Evolutionary conservation across 2,888 invertebrate genomes (phyloP), one percentile per base, ranked within the genome.

Genomic region (Elysia crispata): DNA sequence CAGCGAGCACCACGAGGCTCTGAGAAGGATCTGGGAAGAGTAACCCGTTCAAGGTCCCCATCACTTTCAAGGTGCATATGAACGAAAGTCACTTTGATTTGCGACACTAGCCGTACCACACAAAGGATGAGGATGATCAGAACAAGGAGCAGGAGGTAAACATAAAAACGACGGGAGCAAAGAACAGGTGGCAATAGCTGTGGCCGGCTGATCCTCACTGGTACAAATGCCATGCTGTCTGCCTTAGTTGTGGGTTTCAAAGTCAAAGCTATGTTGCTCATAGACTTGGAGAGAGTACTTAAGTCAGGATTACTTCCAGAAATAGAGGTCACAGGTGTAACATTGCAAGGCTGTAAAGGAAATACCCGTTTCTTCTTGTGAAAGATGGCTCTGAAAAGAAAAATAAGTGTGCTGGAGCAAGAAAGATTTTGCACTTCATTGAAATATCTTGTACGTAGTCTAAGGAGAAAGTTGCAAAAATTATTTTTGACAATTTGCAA

Each of bases 31-130:
- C 81, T 75, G 3, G 87, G 87, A 50, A 87, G 62, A 11, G 86
- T 82, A 8, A 87, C 85, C 11, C 86, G 82, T 64, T 87, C 86
- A 13, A 84, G 84, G 77, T 86, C 86, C 6, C 85, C 83, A 78
- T 87, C 86, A 30, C 85, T 84, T 23, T 82, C 83, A 60, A 83
- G 76, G 77, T 87, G 87, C 62, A 81, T 85, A 41, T 86, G 83
- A 23, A 86, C 84, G 76, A 87, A 87, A 15, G 84, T 84, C 11
- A 82, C 82, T 6, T 83, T 79, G 79, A 86, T 81, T 75, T 83
- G 83, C 11, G 85, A 81, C 75, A 86, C 72, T 11, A 83, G 75
- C n/a, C 86, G 79, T 33, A 86, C 76, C 13, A 86, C 25, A 15
- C 83, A 66, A n/a, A 87, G 72, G 6, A 87, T 54, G 20, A 85